These are phyloP conservation scores for Poliocrania exsul DNA, from an alignment of 2,797 vertebrate species.

Conservation along the genomic window DNA sequence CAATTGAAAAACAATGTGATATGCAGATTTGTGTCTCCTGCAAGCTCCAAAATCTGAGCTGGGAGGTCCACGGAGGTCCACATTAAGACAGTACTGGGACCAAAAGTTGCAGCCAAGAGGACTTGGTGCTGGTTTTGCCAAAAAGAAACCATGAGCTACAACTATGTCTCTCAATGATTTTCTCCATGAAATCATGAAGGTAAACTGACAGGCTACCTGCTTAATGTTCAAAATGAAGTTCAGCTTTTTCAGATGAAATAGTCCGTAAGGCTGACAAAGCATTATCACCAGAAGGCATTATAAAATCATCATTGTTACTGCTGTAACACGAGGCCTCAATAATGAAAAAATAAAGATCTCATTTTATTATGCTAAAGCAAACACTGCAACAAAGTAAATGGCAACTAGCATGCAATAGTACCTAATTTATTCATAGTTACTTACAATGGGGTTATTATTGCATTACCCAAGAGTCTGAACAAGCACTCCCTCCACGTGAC, in stretches of 20 bases:
- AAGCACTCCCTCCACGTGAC: neutral
- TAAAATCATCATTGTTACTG: neutral
- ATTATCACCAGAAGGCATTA: neutral
- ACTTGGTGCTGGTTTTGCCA: neutral
- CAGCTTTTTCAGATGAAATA: neutral
- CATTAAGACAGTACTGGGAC: neutral
- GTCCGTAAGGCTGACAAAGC: neutral
- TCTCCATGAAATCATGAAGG: neutral
- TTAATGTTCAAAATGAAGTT: neutral
- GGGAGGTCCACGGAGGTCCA: neutral
- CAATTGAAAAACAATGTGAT: neutral
- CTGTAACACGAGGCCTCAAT: neutral
- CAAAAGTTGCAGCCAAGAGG: neutral
- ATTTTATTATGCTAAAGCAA: slow-evolving; percentile 20
- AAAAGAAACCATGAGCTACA: neutral
- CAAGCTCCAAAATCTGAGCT: neutral
- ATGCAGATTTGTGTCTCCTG: neutral
- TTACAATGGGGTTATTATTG: neutral
- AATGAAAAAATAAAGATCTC: slow-evolving; percentile 12
- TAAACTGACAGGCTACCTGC: neutral
- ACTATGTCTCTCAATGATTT: neutral
- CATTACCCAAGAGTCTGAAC: neutral
- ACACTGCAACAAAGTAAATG: neutral
- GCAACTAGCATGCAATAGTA: neutral
- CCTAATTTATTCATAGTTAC: slow-evolving; percentile 1